Evolutionary conservation across 2,113 vertebrate species (phyloP).

Genomic region (Platichthys stellatus): DNA sequence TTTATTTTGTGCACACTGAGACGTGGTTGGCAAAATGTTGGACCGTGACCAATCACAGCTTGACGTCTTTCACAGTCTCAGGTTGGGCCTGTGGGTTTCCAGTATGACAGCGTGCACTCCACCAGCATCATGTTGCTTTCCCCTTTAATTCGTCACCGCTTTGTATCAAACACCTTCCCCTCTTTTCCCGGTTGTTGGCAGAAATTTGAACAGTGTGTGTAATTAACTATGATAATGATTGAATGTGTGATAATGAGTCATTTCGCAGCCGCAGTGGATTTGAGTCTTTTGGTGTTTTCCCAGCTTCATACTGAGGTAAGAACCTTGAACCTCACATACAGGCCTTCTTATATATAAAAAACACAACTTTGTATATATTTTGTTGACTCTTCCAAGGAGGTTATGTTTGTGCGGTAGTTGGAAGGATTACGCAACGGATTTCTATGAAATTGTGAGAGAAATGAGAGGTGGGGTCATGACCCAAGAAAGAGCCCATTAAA

Average conservation of each 20-base stretch:
- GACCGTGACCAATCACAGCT: neutral
- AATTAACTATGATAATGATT: conserved; percentile 33
- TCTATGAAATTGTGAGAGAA: no score
- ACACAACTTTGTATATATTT: neutral
- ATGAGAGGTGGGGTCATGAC: no score
- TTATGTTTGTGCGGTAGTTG: no score
- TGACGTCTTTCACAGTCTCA: neutral
- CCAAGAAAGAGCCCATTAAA: no score
- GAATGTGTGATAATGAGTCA: conserved; percentile 46
- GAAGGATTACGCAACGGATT: no score
- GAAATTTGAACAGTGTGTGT: conserved; percentile 15
- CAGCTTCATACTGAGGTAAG: conserved; percentile 18
- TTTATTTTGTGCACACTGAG: no score
- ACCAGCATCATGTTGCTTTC: neutral
- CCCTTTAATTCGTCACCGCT: conserved; percentile 6
- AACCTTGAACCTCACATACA: conserved; percentile 9
- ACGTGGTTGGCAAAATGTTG: neutral
- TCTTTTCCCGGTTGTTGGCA: conserved; percentile 13
- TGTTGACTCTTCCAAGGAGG: no score
- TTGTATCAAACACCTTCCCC: conserved; percentile 15
- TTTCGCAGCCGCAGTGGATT: conserved; percentile 21
- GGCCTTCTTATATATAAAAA: neutral
- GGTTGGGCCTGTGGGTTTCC: no score
- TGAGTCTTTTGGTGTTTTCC: conserved; percentile 13
- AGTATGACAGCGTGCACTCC: neutral